Base-by-base conservation (phyloP, 2,113 vertebrate genomes). In the Australoheros scitulus region DNA sequence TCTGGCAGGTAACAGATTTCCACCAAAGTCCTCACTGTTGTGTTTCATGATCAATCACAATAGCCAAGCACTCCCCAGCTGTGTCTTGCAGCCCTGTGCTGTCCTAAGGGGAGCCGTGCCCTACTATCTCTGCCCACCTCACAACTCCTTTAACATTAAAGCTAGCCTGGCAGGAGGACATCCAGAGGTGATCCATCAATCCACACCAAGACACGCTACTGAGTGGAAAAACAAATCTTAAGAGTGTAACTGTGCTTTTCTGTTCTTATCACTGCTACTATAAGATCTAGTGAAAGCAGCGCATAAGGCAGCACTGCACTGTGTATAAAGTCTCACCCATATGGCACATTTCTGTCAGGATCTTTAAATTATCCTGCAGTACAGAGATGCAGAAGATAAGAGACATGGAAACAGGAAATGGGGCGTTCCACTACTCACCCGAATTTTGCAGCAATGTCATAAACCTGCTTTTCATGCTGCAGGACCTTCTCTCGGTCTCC, bases 401-500 rank as follows among this genome's bases (percentile, higher is more conserved):
- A 24, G 36, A 32, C 20, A 9, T 32, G 29, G 11, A 52, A 70
- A 70, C 50, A 70, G 14, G 8, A 47, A n/a, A 13, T 2, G 14
- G 13, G 10, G 56, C 57, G 11, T 52, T 52, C 8, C 17, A 18
- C 10, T 60, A 75, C 97, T 95, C 95, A 99, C 98, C 98, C 97
- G 93, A 99, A 99, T 94, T 97, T 99, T 79, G 98, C 97, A 80
- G 98, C 98, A 41, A 99, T 99, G 95, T 99, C 98, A 88, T 99
- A 99, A 75, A 99, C 98, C 94, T 99, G 98, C 87, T 99, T 99
- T 94, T 99, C 98, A 57, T 99, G 98, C 92, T 99, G 98, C 94
- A 99, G 96, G 90, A 99, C 98, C 90, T 96, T 99, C 93, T 99
- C 98, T 58, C 98, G 97, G 88, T 97, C 95, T 38, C 98, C 98